Evolutionary conservation across 2,797 vertebrate genomes (phyloP).

Genomic region (Falco naumanni): DNA sequence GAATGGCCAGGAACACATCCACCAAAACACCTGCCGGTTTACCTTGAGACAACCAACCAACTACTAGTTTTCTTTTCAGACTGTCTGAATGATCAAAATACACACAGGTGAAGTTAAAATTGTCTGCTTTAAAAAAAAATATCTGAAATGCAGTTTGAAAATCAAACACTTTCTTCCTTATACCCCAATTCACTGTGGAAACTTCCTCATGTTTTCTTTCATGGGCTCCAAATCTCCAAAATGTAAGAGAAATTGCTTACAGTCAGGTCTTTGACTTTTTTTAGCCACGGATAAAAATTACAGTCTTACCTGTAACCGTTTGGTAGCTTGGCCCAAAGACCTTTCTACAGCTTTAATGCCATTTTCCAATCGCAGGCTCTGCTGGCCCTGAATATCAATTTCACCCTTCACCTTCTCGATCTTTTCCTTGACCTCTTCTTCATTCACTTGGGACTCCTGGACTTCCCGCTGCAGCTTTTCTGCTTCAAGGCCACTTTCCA

Average conservation of each 20-base stretch:
- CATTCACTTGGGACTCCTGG: slow-evolving; percentile 90
- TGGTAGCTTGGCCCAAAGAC: slow-evolving; percentile 90
- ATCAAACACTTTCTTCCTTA: not conserved
- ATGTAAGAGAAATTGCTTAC: not conserved
- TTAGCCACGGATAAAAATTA: not conserved
- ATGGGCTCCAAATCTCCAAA: not conserved
- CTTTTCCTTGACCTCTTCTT: slow-evolving; percentile 90
- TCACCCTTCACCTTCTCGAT: slow-evolving; percentile 89
- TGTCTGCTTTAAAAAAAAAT: not conserved
- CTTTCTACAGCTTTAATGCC: slow-evolving; percentile 93
- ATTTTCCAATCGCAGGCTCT: slow-evolving; percentile 91
- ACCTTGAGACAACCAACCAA: not conserved
- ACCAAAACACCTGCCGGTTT: not conserved
- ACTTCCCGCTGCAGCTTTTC: slow-evolving; percentile 89
- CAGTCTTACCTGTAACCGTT: slow-evolving; percentile 87
- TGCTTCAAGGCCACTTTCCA: slow-evolving; percentile 90
- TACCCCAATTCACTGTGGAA: not conserved
- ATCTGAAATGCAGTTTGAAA: not conserved
- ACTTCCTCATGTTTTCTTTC: not conserved
- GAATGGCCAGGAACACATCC: not conserved
- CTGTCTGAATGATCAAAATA: not conserved
- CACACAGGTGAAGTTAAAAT: not conserved
- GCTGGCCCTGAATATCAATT: slow-evolving; percentile 91
- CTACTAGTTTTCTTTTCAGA: not conserved
- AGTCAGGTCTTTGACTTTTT: not conserved